A percentile compares a stretch with the other conserved stretches of the same genome.
Conservation (phyloP, 2,888 invertebrate species). For the Argyresthia albistria region DNA sequence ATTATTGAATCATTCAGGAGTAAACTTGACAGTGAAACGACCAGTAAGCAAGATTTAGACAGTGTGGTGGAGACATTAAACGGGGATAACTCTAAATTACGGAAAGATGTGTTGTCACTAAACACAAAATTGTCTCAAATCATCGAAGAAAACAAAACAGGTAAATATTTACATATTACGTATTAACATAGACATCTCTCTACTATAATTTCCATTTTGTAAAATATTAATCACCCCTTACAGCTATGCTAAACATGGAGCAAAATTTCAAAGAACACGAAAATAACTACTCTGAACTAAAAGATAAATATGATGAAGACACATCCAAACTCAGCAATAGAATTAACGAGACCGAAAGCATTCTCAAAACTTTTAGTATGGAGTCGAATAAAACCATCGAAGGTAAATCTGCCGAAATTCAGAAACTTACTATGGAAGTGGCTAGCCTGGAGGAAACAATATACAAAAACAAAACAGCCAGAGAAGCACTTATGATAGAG, state of each 20-base stretch:
- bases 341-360: conserved; percentile 3
- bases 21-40: conserved; percentile 14
- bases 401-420: conserved; percentile 15
- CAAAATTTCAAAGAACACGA: conserved; percentile 1
- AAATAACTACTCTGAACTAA: background rate
- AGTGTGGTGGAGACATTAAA: background rate
- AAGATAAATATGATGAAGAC: conserved; percentile 2
- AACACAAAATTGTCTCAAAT: background rate
- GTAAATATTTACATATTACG: background rate
- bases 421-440: background rate
- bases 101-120: conserved; percentile 6
- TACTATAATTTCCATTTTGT: background rate
- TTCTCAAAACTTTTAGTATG: background rate
- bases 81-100: background rate
- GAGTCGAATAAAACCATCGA: conserved; percentile 16
- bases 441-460: background rate
- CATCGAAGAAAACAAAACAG: background rate
- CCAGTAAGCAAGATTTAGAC: background rate
- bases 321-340: conserved; percentile 2
- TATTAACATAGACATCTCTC: background rate
- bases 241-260: background rate
- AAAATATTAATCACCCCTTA: background rate
- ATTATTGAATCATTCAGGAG: conserved; percentile 15
- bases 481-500: conserved; percentile 27
- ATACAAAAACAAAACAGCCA: conserved; percentile 19